Evolutionary conservation across 2,888 invertebrate species (phyloP).

Genomic region (Elaeidobius kamerunicus): DNA sequence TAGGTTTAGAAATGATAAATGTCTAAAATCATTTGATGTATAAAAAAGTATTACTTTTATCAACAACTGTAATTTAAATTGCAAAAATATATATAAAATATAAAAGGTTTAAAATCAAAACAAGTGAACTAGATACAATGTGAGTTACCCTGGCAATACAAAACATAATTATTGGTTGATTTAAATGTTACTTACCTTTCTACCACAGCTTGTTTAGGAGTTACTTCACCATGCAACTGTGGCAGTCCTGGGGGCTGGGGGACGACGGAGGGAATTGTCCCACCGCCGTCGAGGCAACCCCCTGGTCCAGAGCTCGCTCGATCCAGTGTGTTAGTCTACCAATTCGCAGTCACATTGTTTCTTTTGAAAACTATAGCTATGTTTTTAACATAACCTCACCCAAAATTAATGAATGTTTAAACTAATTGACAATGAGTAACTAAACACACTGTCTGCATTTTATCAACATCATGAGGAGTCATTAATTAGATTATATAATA

Average conservation of each 20-base stretch:
- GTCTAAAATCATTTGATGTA: no score
- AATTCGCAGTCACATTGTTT: slow-evolving; percentile 42
- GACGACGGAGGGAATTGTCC: slow-evolving; percentile 62
- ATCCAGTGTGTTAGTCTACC: slow-evolving; percentile 49
- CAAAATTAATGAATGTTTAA: slow-evolving; percentile 10
- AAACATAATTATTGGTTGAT: not conserved
- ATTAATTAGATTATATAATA: not conserved
- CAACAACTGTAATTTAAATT: no score
- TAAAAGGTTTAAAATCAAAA: no score
- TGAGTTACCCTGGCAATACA: no score
- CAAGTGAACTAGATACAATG: no score
- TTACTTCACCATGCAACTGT: slow-evolving; percentile 64
- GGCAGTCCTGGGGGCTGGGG: slow-evolving; percentile 62
- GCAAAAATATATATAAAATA: no score
- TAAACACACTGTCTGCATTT: not conserved
- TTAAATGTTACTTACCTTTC: slow-evolving; percentile 57
- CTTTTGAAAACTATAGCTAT: not conserved
- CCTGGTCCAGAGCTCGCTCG: slow-evolving; percentile 57
- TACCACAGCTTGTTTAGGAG: slow-evolving; percentile 83
- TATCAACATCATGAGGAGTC: not conserved
- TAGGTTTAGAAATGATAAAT: no score
- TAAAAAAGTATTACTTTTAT: no score
- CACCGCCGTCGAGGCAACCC: slow-evolving; percentile 77
- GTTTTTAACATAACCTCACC: slow-evolving; percentile 31
- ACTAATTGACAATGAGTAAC: not conserved